These are phyloP conservation scores for Drosophila fulvimacula DNA, from an alignment of 2,888 invertebrate genomes.

Conservation along the genomic window DNA sequence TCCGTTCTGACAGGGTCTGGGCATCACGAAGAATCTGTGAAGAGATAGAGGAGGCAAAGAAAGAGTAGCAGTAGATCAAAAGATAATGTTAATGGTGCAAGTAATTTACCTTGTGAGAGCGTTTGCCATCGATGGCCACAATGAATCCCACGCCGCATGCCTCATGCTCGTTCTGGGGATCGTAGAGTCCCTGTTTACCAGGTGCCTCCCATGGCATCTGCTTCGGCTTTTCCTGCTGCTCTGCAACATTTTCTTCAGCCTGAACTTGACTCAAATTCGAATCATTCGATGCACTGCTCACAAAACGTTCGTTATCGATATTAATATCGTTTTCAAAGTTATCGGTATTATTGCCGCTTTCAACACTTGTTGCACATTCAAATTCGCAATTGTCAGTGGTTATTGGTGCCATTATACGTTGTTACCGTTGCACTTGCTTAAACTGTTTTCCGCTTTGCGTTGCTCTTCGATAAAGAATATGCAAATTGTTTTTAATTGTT, in stretches of 20 bases:
- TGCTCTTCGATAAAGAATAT: slow-evolving; percentile 38
- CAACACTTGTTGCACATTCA: slow-evolving; percentile 84
- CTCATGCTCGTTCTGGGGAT: slow-evolving; percentile 97
- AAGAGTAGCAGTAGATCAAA: not conserved
- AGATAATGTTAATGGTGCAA: not conserved
- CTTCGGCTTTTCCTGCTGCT: slow-evolving; percentile 61
- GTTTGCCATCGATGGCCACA: slow-evolving; percentile 97
- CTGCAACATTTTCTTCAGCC: slow-evolving; percentile 38
- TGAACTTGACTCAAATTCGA: slow-evolving; percentile 56
- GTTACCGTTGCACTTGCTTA: slow-evolving; percentile 77
- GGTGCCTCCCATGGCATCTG: slow-evolving; percentile 92
- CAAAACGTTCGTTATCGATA: slow-evolving; percentile 50
- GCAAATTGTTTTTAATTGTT: slow-evolving; percentile 42
- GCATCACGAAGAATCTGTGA: slow-evolving; percentile 97
- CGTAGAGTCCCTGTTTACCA: slow-evolving; percentile 96
- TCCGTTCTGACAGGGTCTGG: slow-evolving; percentile 96
- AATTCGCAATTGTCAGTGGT: slow-evolving; percentile 83
- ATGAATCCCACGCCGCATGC: slow-evolving; percentile 99
- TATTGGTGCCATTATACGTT: slow-evolving; percentile 85
- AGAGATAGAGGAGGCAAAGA: not conserved
- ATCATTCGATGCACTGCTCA: slow-evolving; percentile 54
- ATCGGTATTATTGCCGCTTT: slow-evolving; percentile 66
- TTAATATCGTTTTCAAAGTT: slow-evolving; percentile 55
- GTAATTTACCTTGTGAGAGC: slow-evolving; percentile 93
- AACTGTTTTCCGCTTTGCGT: slow-evolving; percentile 56